Percentiles rank a stretch among this genome's conserved stretches.
These are phyloP conservation scores for Drosophila kepulauana DNA, from an alignment of 1,140 invertebrate species.

Conservation along the genomic window DNA sequence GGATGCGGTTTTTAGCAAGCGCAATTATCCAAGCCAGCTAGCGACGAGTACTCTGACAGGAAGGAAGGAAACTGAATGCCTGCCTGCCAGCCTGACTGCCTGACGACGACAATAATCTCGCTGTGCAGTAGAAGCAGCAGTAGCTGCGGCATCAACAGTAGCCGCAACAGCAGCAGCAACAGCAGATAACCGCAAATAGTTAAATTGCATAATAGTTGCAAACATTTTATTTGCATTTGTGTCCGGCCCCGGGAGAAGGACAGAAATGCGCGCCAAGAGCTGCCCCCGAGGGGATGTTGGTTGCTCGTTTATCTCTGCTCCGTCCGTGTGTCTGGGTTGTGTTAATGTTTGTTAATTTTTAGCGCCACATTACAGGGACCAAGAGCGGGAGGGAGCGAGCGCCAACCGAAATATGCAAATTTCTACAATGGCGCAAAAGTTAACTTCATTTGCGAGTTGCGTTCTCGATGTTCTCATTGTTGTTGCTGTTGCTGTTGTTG, in stretches of 20 bases:
- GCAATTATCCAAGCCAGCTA: conserved; percentile 29
- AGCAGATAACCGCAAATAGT: conserved; percentile 62
- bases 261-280: conserved; percentile 1
- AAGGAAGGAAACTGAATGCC: conserved; percentile 27
- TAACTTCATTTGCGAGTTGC: conserved; percentile 38
- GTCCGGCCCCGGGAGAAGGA: conserved; percentile 5
- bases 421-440: conserved; percentile 18
- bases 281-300: conserved; percentile 3
- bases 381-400: background rate
- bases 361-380: conserved; percentile 49
- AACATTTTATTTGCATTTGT: conserved; percentile 63
- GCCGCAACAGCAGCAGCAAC: conserved; percentile 18
- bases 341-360: conserved; percentile 63
- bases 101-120: conserved; percentile 51
- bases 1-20: conserved; percentile 31
- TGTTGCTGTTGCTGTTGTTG: conserved; percentile 13
- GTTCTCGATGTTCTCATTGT: background rate
- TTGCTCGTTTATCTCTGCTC: conserved; percentile 39
- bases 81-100: background rate
- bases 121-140: conserved; percentile 21
- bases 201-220: conserved; percentile 66
- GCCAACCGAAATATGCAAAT: conserved; percentile 54
- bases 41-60: conserved; percentile 2
- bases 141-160: conserved; percentile 17
- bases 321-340: conserved; percentile 2